Conservation (phyloP, 2,113 vertebrate species). For the Fukomys damarensis region DNA sequence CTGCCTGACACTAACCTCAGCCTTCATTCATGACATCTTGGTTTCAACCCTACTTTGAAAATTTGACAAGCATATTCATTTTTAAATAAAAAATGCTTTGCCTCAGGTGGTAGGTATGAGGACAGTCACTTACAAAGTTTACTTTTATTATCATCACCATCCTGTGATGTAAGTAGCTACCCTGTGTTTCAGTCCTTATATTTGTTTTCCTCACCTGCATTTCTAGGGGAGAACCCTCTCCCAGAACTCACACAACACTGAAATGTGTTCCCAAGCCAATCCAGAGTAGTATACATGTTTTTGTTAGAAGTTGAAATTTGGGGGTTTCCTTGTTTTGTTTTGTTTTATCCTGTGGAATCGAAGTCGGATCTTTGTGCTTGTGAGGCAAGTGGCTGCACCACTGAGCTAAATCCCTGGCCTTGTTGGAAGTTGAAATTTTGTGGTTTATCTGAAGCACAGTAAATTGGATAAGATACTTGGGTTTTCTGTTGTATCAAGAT, state of each 20-base stretch:
- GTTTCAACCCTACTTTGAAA: background rate
- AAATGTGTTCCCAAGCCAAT: background rate
- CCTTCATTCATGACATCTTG: background rate
- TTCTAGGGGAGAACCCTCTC: background rate
- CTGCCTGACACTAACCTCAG: background rate
- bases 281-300: background rate
- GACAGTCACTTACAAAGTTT: background rate
- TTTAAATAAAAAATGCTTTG: background rate
- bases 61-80: background rate
- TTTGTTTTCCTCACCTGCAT: background rate
- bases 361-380: no score
- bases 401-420: no score
- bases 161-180: background rate
- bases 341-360: no score
- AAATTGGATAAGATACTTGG: background rate
- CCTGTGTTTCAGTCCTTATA: background rate
- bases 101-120: background rate
- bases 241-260: background rate
- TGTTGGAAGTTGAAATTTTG: background rate
- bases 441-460: background rate
- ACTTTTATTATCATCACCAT: background rate
- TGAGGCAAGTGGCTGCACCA: no score
- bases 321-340: no score
- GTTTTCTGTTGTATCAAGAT: background rate
- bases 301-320: background rate